Percentiles rank a stretch among this genome's conserved stretches.
These are phyloP conservation scores for Clostera curtula DNA, from an alignment of 2,888 invertebrate genomes.

Conservation along the genomic window DNA sequence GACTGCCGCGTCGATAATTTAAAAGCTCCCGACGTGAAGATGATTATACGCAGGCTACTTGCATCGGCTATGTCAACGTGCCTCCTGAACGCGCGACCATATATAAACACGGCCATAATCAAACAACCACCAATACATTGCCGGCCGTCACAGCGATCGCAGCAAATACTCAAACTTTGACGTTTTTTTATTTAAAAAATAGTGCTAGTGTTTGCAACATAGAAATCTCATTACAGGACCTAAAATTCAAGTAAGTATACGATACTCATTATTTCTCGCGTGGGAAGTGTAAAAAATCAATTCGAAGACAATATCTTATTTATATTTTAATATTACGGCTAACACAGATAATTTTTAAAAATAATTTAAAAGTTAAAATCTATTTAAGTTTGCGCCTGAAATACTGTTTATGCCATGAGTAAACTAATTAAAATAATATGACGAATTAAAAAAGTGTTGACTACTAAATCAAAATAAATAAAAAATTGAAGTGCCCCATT, in stretches of 20 bases:
- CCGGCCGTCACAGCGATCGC: slow-evolving; percentile 59
- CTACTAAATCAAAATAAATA: no score
- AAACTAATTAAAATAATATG: slow-evolving; percentile 8
- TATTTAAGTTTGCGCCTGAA: no score
- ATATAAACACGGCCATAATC: slow-evolving; percentile 61
- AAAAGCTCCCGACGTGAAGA: slow-evolving; percentile 35
- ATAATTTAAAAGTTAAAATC: no score
- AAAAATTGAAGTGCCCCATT: no score
- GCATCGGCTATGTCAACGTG: slow-evolving; percentile 44
- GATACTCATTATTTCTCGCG: no score
- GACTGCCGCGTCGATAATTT: no score
- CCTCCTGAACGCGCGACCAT: slow-evolving; percentile 38
- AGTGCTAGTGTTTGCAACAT: slow-evolving; percentile 53
- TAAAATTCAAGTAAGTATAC: slow-evolving; percentile 54
- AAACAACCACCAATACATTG: slow-evolving; percentile 61
- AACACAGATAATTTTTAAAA: no score
- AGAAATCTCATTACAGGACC: slow-evolving; percentile 45
- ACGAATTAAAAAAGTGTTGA: no score
- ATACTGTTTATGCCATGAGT: slow-evolving; percentile 15
- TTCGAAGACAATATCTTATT: no score
- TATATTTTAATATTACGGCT: no score
- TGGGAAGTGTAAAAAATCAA: no score
- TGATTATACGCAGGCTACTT: slow-evolving; percentile 41
- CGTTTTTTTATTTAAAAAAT: slow-evolving; percentile 33
- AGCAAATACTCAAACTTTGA: slow-evolving; percentile 37